phyloP scores from a whole-genome alignment of 2,888 invertebrate genomes.

The Oscheius onirici region DNA sequence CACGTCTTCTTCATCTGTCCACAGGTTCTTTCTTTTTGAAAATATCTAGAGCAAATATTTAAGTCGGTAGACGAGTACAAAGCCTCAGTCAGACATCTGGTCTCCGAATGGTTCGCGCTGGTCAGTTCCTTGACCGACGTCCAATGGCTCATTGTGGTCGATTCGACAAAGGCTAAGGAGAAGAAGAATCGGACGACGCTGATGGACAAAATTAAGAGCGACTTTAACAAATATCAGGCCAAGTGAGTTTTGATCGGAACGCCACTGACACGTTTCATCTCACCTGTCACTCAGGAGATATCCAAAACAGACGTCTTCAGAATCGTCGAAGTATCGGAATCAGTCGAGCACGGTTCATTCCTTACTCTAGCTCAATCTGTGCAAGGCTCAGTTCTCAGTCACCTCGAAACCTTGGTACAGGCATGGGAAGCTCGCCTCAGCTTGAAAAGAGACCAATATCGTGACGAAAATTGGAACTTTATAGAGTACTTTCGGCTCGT shows the following conservation, averaged over 20 bases:
- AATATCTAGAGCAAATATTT: slow-evolving; percentile 16
- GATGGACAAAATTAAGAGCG: slow-evolving; percentile 64
- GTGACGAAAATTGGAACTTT: slow-evolving; percentile 24
- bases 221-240: slow-evolving; percentile 55
- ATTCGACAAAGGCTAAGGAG: slow-evolving; percentile 62
- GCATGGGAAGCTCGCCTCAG: slow-evolving; percentile 46
- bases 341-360: slow-evolving; percentile 52
- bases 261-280: too few relatives aligned
- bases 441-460: slow-evolving; percentile 12
- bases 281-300: too few relatives aligned
- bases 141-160: slow-evolving; percentile 68
- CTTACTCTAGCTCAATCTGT: slow-evolving; percentile 41
- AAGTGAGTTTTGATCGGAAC: too few relatives aligned
- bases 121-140: slow-evolving; percentile 51
- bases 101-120: slow-evolving; percentile 68
- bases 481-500: slow-evolving; percentile 16
- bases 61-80: slow-evolving; percentile 68
- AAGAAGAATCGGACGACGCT: slow-evolving; percentile 60
- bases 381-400: slow-evolving; percentile 41
- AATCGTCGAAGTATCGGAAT: slow-evolving; percentile 54
- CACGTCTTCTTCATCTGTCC: slow-evolving; percentile 65
- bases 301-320: too few relatives aligned
- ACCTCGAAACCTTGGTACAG: slow-evolving; percentile 49
- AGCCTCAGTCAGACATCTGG: slow-evolving; percentile 57
- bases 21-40: too few relatives aligned